Percentiles rank a stretch among this genome's conserved stretches.
These are phyloP conservation scores for Formica exsecta DNA, from an alignment of 1,140 invertebrate genomes.

Conservation along the genomic window DNA sequence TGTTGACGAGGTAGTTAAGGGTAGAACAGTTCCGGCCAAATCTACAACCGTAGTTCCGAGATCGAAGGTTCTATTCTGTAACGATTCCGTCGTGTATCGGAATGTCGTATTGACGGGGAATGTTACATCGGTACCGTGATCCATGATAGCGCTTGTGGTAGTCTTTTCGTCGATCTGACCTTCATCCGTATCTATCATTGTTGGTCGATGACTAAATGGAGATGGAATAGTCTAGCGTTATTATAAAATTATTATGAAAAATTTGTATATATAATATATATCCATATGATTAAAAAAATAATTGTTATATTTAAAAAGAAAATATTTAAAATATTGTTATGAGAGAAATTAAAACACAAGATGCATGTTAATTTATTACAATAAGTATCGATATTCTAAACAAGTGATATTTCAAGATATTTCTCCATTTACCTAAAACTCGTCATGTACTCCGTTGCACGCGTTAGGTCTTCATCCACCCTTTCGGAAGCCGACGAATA, in stretches of 20 bases:
- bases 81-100: conserved; percentile 42
- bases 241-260: conserved; percentile 20
- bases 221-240: background rate
- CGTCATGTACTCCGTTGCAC: conserved; percentile 20
- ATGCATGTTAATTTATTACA: too few species aligned
- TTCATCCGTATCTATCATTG: background rate
- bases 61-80: conserved; percentile 29
- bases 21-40: conserved; percentile 14
- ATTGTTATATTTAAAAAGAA: background rate
- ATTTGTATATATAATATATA: background rate
- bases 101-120: conserved; percentile 56
- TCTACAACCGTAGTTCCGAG: conserved; percentile 25
- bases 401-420: background rate
- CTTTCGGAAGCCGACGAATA: background rate
- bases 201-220: conserved; percentile 36
- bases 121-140: conserved; percentile 21
- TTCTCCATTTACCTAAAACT: conserved; percentile 19
- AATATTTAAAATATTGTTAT: background rate
- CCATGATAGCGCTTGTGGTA: background rate
- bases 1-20: conserved; percentile 40
- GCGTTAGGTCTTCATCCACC: conserved; percentile 12
- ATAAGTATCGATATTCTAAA: background rate
- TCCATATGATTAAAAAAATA: background rate
- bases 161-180: conserved; percentile 16
- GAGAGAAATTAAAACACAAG: background rate